Evolutionary conservation across 2,797 vertebrate species (phyloP).

Genomic region (Sebastes reedi): DNA sequence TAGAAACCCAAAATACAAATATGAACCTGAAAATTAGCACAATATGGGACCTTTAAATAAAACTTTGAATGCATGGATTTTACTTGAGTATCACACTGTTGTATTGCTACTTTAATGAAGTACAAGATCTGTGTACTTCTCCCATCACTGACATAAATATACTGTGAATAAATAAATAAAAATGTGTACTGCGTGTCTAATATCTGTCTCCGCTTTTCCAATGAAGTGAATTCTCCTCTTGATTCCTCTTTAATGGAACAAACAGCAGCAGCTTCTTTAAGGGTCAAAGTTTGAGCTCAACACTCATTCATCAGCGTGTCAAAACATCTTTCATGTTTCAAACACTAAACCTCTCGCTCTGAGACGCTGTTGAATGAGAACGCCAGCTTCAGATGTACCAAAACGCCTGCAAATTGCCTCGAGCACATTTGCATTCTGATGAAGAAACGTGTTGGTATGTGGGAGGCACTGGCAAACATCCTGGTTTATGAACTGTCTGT

Average conservation of each 20-base stretch:
- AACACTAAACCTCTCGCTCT: not conserved
- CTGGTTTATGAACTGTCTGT: constrained; percentile 65
- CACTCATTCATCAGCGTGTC: not conserved
- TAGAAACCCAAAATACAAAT: too few species aligned
- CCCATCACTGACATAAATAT: too few species aligned
- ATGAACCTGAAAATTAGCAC: too few species aligned
- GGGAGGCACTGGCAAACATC: constrained; percentile 75
- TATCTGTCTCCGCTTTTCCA: not conserved
- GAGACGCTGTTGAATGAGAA: not conserved
- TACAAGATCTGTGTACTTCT: not conserved
- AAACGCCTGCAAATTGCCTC: constrained; percentile 51
- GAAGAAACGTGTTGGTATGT: constrained; percentile 62
- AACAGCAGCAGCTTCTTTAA: not conserved
- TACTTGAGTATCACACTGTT: not conserved
- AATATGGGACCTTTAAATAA: too few species aligned
- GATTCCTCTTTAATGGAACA: not conserved
- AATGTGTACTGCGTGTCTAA: not conserved
- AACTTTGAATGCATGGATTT: not conserved
- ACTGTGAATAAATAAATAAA: not conserved
- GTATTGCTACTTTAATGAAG: not conserved
- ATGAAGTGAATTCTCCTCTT: not conserved
- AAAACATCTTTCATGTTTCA: not conserved
- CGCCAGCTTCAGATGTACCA: constrained; percentile 3
- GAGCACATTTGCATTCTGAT: constrained; percentile 64
- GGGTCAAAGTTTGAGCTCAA: not conserved